phyloP scores from a whole-genome alignment of 2,888 invertebrate species.

The Xestia sexstrigata region DNA sequence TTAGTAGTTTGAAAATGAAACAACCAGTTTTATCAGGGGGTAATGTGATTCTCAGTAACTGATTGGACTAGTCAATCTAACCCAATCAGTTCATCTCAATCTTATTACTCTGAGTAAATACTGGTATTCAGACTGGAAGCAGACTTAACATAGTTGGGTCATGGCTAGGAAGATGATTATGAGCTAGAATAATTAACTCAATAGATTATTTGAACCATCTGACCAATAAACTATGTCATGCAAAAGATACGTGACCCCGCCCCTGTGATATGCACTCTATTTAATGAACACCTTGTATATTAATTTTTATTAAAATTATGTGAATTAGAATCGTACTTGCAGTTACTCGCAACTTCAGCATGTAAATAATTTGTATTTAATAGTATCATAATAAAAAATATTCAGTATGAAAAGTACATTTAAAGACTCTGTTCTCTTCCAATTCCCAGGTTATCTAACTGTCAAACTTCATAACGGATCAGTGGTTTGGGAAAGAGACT shows the following conservation, averaged over 20 bases:
- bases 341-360: background rate
- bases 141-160: background rate
- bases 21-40: background rate
- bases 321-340: background rate
- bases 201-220: background rate
- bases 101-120: background rate
- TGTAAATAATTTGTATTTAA: background rate
- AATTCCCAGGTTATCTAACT: background rate
- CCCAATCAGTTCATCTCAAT: no score
- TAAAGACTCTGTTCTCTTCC: background rate
- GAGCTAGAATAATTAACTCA: background rate
- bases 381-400: background rate
- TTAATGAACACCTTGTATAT: background rate
- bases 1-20: background rate
- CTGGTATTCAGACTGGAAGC: background rate
- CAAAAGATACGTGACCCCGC: background rate
- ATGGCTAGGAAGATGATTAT: background rate
- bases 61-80: no score
- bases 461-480: background rate
- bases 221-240: background rate
- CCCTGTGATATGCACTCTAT: background rate
- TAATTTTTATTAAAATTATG: background rate
- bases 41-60: background rate
- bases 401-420: background rate
- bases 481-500: background rate